These are phyloP conservation scores for Bombus waltoni DNA, from an alignment of 1,140 invertebrate species.

Conservation along the genomic window DNA sequence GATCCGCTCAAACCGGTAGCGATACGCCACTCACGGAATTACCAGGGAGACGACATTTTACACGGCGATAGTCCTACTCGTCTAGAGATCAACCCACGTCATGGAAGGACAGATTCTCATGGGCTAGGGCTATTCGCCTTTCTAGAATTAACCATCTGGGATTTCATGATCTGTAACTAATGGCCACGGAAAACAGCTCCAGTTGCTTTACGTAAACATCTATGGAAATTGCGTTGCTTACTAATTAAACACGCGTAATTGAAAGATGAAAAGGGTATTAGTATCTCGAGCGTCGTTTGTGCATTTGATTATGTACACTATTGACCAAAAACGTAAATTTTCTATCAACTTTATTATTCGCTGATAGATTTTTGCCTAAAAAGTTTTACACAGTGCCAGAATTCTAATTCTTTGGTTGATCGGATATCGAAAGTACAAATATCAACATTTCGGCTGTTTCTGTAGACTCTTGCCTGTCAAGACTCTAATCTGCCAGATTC, in stretches of 20 bases:
- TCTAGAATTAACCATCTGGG: neutral
- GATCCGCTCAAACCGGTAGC: slow-evolving; percentile 29
- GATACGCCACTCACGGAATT: neutral
- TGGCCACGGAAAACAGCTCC: neutral
- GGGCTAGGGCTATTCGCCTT: neutral
- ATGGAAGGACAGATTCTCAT: neutral
- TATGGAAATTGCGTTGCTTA: neutral
- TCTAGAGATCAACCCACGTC: neutral
- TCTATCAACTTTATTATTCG: too few relatives aligned
- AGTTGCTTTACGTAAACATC: neutral
- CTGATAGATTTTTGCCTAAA: neutral
- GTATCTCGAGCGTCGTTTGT: neutral
- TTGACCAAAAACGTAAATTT: neutral
- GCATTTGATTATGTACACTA: neutral
- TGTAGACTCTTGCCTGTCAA: too few relatives aligned
- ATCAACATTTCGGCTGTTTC: too few relatives aligned
- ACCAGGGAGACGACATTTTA: slow-evolving; percentile 29
- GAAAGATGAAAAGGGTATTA: neutral
- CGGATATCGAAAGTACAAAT: too few relatives aligned
- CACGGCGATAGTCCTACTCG: neutral
- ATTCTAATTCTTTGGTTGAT: too few relatives aligned
- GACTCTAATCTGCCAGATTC: too few relatives aligned
- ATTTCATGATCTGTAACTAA: neutral
- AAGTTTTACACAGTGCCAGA: neutral
- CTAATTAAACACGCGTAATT: neutral